Evolutionary conservation across 2,888 invertebrate species (phyloP).

Genomic region (Trachelus stipa): DNA sequence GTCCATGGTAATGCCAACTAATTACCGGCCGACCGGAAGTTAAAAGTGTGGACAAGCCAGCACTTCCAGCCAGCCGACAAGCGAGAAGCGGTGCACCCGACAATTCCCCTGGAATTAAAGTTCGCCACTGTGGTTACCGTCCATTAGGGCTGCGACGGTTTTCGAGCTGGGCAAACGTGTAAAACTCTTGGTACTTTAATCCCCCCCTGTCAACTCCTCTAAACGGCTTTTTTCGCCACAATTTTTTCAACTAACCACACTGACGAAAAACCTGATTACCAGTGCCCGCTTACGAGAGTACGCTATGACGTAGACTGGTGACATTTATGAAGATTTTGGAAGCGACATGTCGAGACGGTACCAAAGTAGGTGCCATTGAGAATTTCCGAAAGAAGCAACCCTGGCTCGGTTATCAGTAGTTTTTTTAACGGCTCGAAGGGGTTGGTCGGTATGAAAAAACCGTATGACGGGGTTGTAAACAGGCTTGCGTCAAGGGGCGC

Average conservation of each 20-base stretch:
- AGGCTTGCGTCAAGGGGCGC: neutral
- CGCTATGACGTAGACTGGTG: neutral
- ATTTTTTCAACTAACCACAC: neutral
- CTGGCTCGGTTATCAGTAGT: neutral
- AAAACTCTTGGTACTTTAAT: neutral
- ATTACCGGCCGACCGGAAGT: slow-evolving; percentile 56
- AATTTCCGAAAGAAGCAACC: neutral
- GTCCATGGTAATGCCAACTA: slow-evolving; percentile 58
- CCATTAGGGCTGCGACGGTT: slow-evolving; percentile 28
- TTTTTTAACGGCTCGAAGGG: neutral
- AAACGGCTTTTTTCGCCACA: neutral
- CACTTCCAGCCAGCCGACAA: slow-evolving; percentile 13
- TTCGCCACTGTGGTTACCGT: slow-evolving; percentile 36
- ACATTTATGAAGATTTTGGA: neutral
- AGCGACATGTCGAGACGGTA: neutral
- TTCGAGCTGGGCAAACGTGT: slow-evolving; percentile 1
- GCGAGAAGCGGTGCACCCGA: slow-evolving; percentile 18
- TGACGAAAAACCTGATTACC: neutral
- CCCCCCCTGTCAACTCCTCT: neutral
- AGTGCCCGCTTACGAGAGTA: neutral
- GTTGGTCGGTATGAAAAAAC: neutral
- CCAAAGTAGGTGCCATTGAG: neutral
- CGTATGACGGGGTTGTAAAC: neutral
- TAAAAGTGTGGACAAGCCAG: slow-evolving; percentile 57
- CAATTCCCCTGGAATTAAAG: slow-evolving; percentile 28